Evolutionary conservation across 2,113 vertebrate species (phyloP), one percentile per base, ranked within the genome.

Genomic region (Paedocypris sp.): DNA sequence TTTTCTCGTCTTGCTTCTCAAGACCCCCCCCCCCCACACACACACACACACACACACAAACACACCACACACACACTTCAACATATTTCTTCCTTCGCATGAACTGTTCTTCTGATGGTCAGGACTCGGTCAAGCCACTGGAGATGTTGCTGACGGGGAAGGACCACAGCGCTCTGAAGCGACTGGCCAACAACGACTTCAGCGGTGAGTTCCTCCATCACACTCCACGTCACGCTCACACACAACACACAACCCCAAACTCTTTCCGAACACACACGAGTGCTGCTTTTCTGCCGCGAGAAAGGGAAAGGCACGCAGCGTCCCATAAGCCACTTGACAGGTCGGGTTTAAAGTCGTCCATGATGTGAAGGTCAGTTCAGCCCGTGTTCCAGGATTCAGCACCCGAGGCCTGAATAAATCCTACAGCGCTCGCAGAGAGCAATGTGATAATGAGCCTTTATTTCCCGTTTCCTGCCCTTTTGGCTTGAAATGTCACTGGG

Each of bases 81-180:
- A n/a, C n/a, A n/a, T n/a, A n/a, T n/a, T n/a, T n/a, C n/a, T n/a
- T n/a, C n/a, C n/a, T n/a, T n/a, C n/a, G n/a, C n/a, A n/a, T n/a
- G n/a, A n/a, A n/a, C n/a, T n/a, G n/a, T n/a, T n/a, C n/a, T n/a
- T n/a, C n/a, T n/a, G n/a, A n/a, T n/a, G n/a, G n/a, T n/a, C n/a
- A 91, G 91, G 88, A 89, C 38, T 76, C 83, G 9, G 77, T 86
- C 42, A 90, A 88, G 73, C 85, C 86, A 1, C 78, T 87, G 80
- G 88, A 91, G 75, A 79, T 85, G 63, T 77, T 90, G 67, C 80
- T 90, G 72, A 82, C 86, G 76, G 88, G 89, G 77, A 91, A 90
- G 79, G 90, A 80, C 77, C 86, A 85, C 52, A 74, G 84, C 1
- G 73, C 82, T 54, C 77, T 84, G 0, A 79, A 90, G 61, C 86